phyloP scores from a whole-genome alignment of 2,797 vertebrate genomes.

The Euthynnus affinis region DNA sequence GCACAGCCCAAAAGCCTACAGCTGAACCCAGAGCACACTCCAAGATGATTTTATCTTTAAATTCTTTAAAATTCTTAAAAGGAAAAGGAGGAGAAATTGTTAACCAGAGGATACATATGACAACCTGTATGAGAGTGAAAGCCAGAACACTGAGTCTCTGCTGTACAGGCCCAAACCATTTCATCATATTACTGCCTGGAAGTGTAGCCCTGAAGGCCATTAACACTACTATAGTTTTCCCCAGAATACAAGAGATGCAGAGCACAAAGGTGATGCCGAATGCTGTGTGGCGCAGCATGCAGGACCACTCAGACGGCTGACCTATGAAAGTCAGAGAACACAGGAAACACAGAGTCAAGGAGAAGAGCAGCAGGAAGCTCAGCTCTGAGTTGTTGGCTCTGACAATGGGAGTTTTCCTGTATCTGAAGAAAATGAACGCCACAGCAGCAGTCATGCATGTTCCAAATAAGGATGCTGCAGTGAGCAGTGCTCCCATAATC shows the following conservation, averaged over 20 bases:
- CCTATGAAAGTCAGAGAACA: conserved; percentile 84
- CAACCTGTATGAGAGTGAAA: conserved; percentile 76
- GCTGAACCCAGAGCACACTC: conserved; percentile 79
- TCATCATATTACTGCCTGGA: conserved; percentile 79
- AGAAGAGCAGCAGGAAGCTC: conserved; percentile 85
- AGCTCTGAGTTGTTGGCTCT: conserved; percentile 84
- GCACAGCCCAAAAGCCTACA: conserved; percentile 79
- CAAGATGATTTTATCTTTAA: conserved; percentile 78
- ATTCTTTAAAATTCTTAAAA: conserved; percentile 67
- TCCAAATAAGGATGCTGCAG: conserved; percentile 73
- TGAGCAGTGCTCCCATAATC: conserved; percentile 79
- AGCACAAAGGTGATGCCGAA: conserved; percentile 85
- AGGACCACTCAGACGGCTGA: conserved; percentile 82
- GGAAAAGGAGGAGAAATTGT: conserved; percentile 76
- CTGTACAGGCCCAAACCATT: conserved; percentile 83
- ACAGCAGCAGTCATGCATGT: conserved; percentile 65
- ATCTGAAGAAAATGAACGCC: conserved; percentile 68
- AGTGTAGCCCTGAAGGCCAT: conserved; percentile 82
- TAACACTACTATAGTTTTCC: conserved; percentile 85
- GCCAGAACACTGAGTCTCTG: conserved; percentile 81
- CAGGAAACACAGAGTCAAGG: conserved; percentile 81
- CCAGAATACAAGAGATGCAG: conserved; percentile 83
- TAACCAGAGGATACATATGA: conserved; percentile 80
- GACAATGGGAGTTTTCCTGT: conserved; percentile 75
- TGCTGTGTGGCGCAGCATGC: conserved; percentile 82